These are phyloP conservation scores for Peromyscus aztecus DNA, from an alignment of 2,797 vertebrate genomes.

Conservation along the genomic window DNA sequence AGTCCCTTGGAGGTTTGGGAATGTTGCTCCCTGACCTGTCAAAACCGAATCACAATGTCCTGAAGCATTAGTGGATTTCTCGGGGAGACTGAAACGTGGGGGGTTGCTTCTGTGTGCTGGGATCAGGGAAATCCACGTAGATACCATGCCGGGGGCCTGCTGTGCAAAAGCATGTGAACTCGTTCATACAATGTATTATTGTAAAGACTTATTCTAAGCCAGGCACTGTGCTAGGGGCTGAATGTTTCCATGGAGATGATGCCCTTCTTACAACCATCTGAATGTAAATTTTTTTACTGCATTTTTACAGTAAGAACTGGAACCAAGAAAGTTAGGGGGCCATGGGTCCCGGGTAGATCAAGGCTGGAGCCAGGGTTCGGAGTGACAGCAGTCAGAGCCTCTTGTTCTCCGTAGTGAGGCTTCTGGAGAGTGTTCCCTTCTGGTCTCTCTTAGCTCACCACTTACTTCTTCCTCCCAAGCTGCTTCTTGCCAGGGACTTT, in stretches of 20 bases:
- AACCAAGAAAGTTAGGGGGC: background rate
- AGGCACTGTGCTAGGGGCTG: background rate
- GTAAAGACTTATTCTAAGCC: background rate
- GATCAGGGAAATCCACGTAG: background rate
- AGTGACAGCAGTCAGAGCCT: rapidly evolving
- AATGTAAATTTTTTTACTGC: background rate
- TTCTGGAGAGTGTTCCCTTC: background rate
- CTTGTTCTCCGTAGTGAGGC: background rate
- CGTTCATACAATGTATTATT: background rate
- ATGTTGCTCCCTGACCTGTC: background rate
- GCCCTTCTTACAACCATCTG: background rate
- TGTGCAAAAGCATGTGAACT: background rate
- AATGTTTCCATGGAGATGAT: background rate
- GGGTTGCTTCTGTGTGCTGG: background rate
- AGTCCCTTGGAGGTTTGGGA: background rate
- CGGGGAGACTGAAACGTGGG: background rate
- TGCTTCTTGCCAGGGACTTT: slow-evolving; percentile 30
- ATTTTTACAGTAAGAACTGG: background rate
- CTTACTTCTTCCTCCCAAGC: background rate
- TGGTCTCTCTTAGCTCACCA: background rate
- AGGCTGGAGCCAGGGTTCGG: background rate
- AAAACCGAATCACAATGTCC: background rate
- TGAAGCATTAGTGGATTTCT: background rate
- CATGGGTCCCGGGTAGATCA: background rate
- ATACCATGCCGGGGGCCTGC: background rate